phyloP scores from a whole-genome alignment of 2,113 vertebrate species.

The Malurus alboscapulatus region DNA sequence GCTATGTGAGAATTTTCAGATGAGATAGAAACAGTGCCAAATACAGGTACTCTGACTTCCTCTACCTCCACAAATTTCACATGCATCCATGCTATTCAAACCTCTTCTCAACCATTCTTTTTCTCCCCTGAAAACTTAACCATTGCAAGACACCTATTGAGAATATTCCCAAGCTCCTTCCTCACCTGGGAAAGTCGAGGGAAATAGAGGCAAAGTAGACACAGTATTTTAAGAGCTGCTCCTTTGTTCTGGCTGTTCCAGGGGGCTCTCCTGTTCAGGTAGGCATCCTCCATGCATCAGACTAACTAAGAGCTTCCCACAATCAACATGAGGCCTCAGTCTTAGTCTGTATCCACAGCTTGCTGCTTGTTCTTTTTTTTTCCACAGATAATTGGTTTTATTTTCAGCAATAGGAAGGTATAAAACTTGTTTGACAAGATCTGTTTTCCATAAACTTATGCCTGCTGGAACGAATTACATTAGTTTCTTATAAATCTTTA shows the following conservation, averaged over 20 bases:
- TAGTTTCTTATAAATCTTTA: not conserved
- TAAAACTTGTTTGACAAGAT: not conserved
- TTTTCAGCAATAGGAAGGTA: not conserved
- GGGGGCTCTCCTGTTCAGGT: not conserved
- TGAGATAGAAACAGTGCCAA: not conserved
- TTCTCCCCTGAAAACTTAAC: rapidly evolving
- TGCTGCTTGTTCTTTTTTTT: not conserved
- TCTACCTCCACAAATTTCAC: not conserved
- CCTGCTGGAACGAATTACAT: not conserved
- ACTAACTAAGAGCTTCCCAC: not conserved
- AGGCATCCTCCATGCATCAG: rapidly evolving
- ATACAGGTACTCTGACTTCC: not conserved
- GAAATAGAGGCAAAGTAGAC: not conserved
- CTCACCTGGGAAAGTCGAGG: not conserved
- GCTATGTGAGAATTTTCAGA: not conserved
- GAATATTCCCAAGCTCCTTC: not conserved
- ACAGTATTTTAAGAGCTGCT: not conserved
- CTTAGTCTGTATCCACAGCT: not conserved
- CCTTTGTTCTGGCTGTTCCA: not conserved
- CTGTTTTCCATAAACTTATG: not conserved
- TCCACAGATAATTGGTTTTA: not conserved
- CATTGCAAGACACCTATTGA: not conserved
- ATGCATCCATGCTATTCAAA: not conserved
- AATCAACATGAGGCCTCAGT: rapidly evolving
- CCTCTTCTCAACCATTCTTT: not conserved